These are phyloP conservation scores for Clarias fuscus DNA, from an alignment of 2,797 vertebrate genomes.

Conservation along the genomic window DNA sequence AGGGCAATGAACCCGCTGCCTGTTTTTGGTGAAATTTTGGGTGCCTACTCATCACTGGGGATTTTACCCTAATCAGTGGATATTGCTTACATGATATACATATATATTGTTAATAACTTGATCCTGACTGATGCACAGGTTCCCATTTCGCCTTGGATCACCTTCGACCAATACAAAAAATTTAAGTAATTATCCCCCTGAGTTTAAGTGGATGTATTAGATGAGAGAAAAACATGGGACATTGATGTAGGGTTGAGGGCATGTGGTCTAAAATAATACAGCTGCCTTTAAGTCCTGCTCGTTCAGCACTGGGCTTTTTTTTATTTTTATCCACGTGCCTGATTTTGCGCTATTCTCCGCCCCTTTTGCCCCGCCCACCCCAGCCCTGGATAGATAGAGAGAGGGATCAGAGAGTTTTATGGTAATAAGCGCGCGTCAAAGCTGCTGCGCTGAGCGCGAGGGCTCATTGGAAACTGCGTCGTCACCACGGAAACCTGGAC, in stretches of 20 bases:
- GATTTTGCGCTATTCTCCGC: conserved; percentile 43
- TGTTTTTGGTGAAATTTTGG: neutral
- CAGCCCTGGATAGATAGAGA: neutral
- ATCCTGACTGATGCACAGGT: neutral
- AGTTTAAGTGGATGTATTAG: neutral
- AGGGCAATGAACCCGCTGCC: neutral
- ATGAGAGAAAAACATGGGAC: neutral
- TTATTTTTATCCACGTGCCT: conserved; percentile 7
- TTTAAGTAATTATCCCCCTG: neutral
- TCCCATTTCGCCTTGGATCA: neutral
- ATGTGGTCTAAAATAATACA: neutral
- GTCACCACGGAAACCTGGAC: conserved; percentile 58
- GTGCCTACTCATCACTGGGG: neutral
- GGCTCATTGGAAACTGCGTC: conserved; percentile 38
- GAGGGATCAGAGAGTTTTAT: conserved; percentile 12
- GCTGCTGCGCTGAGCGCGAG: conserved; percentile 27
- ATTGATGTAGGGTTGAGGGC: neutral
- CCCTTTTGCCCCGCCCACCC: conserved; percentile 34
- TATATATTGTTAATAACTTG: neutral
- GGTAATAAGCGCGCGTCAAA: conserved; percentile 35
- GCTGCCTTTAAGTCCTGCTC: neutral
- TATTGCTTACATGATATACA: neutral
- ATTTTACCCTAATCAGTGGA: neutral
- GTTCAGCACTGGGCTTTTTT: neutral
- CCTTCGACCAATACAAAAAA: too few species aligned